Percentiles rank a stretch among this genome's conserved stretches.
phyloP scores from a whole-genome alignment of 2,888 invertebrate species.

The Tenthredo distinguenda region DNA sequence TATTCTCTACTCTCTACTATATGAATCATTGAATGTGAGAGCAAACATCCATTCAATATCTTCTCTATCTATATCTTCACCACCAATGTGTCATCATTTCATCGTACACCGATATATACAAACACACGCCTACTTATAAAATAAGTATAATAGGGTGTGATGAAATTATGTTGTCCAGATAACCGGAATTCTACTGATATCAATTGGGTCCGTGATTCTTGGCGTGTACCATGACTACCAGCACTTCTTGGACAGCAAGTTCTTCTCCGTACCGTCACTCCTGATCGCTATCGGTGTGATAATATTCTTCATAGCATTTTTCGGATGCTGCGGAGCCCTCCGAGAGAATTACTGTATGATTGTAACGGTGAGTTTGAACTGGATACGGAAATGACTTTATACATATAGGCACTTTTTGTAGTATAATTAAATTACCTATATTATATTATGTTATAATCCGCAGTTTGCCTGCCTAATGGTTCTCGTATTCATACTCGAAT shows the following conservation, averaged over 20 bases:
- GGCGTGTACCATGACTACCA: conserved; percentile 84
- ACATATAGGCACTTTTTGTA: background rate
- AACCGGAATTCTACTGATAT: conserved; percentile 88
- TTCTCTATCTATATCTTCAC: background rate
- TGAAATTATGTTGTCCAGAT: conserved; percentile 81
- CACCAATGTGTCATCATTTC: background rate
- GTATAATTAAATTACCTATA: background rate
- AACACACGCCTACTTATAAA: background rate
- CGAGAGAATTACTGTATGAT: conserved; percentile 91
- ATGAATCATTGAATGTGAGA: background rate
- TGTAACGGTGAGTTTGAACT: conserved; percentile 82
- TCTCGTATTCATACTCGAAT: conserved; percentile 87
- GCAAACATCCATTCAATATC: background rate
- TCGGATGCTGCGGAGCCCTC: conserved; percentile 94
- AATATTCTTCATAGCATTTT: conserved; percentile 89
- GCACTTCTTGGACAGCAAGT: conserved; percentile 84
- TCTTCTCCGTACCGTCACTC: conserved; percentile 86
- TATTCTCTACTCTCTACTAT: background rate
- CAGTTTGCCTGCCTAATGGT: conserved; percentile 85
- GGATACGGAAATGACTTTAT: background rate
- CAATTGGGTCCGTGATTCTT: conserved; percentile 86
- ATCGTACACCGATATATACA: background rate
- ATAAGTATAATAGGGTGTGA: background rate
- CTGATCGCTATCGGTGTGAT: conserved; percentile 82
- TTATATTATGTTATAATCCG: conserved; percentile 62